Base-by-base conservation (phyloP, 2,113 vertebrate species). In the Cygnus atratus region DNA sequence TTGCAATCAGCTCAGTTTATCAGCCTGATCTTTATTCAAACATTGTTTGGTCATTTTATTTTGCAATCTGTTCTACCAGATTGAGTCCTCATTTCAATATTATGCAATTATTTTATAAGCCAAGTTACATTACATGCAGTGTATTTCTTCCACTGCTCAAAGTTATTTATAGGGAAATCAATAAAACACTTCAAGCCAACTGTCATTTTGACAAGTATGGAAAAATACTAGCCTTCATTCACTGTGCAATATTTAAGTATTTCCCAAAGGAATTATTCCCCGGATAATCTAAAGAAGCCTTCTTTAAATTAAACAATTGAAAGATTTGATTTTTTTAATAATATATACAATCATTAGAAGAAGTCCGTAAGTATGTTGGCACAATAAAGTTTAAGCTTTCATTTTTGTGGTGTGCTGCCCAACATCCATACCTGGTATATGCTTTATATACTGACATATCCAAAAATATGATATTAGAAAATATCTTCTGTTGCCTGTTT, bases 171-270 rank as follows among this genome's bases (percentile, higher is more conserved):
- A 76, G 17, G 33, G 14, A 91, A 93, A 72, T 72, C 46, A 84
- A 46, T 48, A 54, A 88, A 92, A 79, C 11, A 35, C 7, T 81
- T 77, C 31, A 88, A 87, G 31, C 24, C 35, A 95, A 35, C 39
- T 72, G 65, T 79, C 80, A 87, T 57, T 87, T 48, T 74, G 48
- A 79, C n/a, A 91, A 20, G 18, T 54, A 77, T 41, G 73, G 76
- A 91, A 89, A 88, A 95, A 89, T 68, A 72, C 76, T 82, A 95
- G 6, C 26, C 20, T 67, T 81, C 33, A 31, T 81, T 87, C 81
- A 15, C 2, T 84, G 29, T 84, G 12, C 4, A 67, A 78, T 82
- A 84, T 52, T 67, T 75, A 87, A 75, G 4, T 61, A 75, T 76
- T 89, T 91, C 35, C 21, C 18, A 61, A 75, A 82, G 46, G 3